Percentiles rank a stretch among this genome's conserved stretches.
phyloP scores from a whole-genome alignment of 2,113 vertebrate genomes.

The Halichoerus grypus region DNA sequence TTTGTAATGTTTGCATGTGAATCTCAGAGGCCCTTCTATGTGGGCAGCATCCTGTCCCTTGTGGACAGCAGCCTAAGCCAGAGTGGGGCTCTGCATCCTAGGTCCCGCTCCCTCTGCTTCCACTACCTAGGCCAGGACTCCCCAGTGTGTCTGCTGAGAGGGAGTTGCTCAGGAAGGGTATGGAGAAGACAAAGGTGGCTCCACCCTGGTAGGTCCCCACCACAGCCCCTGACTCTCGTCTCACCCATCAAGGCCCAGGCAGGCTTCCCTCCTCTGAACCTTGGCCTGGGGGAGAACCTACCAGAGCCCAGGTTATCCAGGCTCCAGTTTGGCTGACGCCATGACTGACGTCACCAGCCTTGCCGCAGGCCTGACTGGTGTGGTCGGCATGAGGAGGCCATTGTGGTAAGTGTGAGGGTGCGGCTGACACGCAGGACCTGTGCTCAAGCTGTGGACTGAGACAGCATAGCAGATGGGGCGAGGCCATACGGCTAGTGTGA shows the following conservation, averaged over 20 bases:
- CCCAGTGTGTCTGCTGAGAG: neutral
- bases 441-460: neutral
- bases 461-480: neutral
- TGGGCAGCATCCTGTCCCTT: neutral
- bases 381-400: neutral
- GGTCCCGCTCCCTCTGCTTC: neutral
- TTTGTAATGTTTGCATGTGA: conserved; percentile 35
- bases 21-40: neutral
- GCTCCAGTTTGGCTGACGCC: neutral
- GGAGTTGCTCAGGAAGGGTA: neutral
- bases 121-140: neutral
- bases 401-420: neutral
- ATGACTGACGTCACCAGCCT: neutral
- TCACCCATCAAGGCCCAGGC: neutral
- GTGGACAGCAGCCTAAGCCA: neutral
- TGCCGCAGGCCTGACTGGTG: neutral
- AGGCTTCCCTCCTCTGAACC: neutral
- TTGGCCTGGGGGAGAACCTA: neutral
- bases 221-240: neutral
- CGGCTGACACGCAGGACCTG: neutral
- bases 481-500: neutral
- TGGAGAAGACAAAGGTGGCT: neutral
- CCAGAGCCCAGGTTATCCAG: neutral
- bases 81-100: neutral
- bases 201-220: neutral